Conservation (phyloP, 2,888 invertebrate genomes). For the Hylaea fasciaria region DNA sequence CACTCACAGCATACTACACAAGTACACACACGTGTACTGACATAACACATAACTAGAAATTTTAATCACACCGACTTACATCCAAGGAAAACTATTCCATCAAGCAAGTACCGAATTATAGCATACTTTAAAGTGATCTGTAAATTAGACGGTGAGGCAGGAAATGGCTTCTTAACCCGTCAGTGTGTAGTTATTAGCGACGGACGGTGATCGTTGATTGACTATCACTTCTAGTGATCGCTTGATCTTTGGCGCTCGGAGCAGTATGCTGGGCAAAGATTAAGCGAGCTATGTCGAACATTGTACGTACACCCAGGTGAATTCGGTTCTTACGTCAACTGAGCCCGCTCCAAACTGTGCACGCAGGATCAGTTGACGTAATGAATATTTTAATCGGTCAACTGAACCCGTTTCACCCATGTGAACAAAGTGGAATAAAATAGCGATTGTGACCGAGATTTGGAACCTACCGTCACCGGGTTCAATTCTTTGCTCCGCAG, state of each 20-base stretch:
- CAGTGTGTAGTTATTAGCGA: conserved; percentile 78
- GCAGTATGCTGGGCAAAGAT: conserved; percentile 58
- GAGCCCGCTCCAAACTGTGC: no score
- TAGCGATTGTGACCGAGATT: no score
- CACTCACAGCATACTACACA: no score
- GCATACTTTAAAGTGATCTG: conserved; percentile 70
- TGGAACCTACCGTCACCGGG: no score
- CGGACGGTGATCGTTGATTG: conserved; percentile 68
- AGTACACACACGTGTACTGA: background rate
- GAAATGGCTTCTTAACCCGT: conserved; percentile 83
- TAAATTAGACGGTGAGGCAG: conserved; percentile 82
- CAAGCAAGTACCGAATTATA: conserved; percentile 46
- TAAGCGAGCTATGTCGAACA: conserved; percentile 28
- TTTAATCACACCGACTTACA: conserved; percentile 32
- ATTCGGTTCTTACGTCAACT: no score
- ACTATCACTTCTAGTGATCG: conserved; percentile 73
- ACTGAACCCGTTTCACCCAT: no score
- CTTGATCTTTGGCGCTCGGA: conserved; percentile 66
- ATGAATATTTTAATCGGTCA: no score
- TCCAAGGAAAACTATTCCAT: conserved; percentile 53
- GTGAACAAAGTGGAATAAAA: no score
- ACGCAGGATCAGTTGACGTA: no score
- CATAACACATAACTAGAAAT: conserved; percentile 18
- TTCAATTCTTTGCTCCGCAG: no score
- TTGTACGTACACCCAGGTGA: no score